Evolutionary conservation across 30 jellyfish, hydroid and myxozoan species (phyloP).

Genomic region (Turritopsis dohrnii): DNA sequence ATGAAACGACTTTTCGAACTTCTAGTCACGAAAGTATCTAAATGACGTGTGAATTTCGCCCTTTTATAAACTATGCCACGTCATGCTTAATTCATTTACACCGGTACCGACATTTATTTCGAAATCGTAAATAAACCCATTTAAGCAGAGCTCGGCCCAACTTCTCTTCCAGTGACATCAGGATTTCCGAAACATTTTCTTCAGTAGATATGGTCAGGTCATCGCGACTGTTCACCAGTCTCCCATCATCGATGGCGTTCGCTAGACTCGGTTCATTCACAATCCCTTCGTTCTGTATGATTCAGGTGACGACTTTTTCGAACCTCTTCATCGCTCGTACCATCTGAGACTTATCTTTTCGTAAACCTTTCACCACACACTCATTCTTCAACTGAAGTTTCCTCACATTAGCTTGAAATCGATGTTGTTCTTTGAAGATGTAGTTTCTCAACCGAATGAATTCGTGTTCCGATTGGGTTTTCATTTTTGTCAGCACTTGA

Average conservation of each 20-base stretch:
- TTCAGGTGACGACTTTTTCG: not conserved
- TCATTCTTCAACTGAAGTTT: not conserved
- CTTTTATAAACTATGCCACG: too few relatives aligned
- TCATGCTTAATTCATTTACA: too few relatives aligned
- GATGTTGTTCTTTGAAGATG: constrained; percentile 16
- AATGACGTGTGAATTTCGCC: too few relatives aligned
- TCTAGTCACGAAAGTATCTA: too few relatives aligned
- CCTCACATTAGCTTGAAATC: constrained; percentile 19
- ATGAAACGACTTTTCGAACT: too few relatives aligned
- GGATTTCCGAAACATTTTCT: not conserved
- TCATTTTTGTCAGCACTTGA: not conserved
- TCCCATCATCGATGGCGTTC: not conserved
- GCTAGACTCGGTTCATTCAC: not conserved
- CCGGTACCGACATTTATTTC: too few relatives aligned
- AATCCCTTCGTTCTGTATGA: not conserved
- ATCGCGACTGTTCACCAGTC: not conserved
- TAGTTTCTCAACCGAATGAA: constrained; percentile 1
- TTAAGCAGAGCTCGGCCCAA: not conserved
- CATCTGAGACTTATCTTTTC: not conserved
- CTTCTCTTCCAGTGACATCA: not conserved
- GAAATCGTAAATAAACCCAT: too few relatives aligned
- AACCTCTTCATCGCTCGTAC: not conserved
- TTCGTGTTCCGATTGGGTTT: constrained; percentile 1
- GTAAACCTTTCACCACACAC: not conserved
- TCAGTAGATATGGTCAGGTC: not conserved